phyloP scores from a whole-genome alignment of 2,113 vertebrate genomes.

The Tenrec ecaudatus region DNA sequence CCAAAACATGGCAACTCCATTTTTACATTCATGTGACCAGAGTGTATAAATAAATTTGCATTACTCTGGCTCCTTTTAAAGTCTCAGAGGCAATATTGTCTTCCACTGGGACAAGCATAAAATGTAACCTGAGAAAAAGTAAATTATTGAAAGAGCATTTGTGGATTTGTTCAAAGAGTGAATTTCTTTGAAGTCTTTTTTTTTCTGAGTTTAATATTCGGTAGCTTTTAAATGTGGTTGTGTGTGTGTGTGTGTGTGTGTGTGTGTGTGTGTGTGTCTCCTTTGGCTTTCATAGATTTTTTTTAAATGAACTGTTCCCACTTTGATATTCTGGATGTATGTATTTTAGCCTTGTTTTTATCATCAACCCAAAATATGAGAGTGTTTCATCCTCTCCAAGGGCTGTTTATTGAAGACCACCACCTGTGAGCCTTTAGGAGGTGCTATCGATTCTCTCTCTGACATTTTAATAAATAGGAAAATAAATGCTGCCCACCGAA shows the following conservation, averaged over 20 bases:
- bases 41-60: conserved; percentile 43
- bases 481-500: conserved; percentile 83
- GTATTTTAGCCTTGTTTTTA: conserved; percentile 51
- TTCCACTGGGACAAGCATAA: conserved; percentile 35
- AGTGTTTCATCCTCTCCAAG: conserved; percentile 64
- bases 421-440: conserved; percentile 84
- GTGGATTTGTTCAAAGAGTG: conserved; percentile 49
- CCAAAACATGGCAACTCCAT: background rate
- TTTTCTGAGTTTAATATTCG: conserved; percentile 65
- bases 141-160: conserved; percentile 69
- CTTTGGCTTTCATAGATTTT: conserved; percentile 37
- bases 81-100: conserved; percentile 61
- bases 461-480: conserved; percentile 87
- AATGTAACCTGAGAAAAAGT: conserved; percentile 70
- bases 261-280: background rate
- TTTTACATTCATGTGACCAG: background rate
- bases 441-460: conserved; percentile 78
- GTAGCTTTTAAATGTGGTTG: conserved; percentile 56
- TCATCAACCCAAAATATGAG: conserved; percentile 34
- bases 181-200: conserved; percentile 65
- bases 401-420: conserved; percentile 76
- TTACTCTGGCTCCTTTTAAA: conserved; percentile 47
- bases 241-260: background rate
- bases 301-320: background rate
- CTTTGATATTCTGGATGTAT: background rate